Base-by-base conservation (phyloP, 2,113 vertebrate species). In the Mesitornis unicolor region DNA sequence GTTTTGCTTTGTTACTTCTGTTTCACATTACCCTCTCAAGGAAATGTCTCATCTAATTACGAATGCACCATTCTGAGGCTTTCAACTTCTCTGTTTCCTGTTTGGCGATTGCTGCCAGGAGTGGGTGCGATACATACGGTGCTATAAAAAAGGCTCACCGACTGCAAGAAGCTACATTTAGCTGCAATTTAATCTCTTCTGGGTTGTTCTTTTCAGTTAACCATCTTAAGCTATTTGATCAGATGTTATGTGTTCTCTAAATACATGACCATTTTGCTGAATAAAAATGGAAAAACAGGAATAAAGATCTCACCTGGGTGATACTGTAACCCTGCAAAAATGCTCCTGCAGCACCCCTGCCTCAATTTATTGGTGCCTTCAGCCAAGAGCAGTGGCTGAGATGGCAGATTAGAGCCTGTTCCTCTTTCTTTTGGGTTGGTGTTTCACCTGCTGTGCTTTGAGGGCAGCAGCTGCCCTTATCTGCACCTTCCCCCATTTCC, bases 31-130 rank as follows among this genome's bases (percentile, higher is more conserved):
- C 40, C 36, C 71, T 79, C 67, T 36, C 63, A 81, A 94, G 95
- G 92, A 97, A 96, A 65, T 89, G 78, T 89, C 86, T 94, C 91
- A 84, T 96, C 87, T 68, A 47, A 90, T 96, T 96, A 93, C 22
- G 2, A 84, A 93, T 59, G 47, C 85, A 92, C 77, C 26, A 7
- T 93, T 92, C 73, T 56, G 85, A 92, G 92, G 68, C 84, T 95
- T 94, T 90, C 87, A 89, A 14, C 76, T 86, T 83, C 60, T 91
- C 87, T 40, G n/a, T 84, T 96, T 88, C 67, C 74, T 90, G 71
- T 74, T 88, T 15, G 28, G 25, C 70, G 45, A 57, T 67, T 60
- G 90, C 80, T 86, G 95, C 92, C 92, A 90, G 83, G 56, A 75
- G 33, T 61, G 68, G 60, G 56, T 81, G 16, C 71, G 64, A 21